These are phyloP conservation scores for Neria commutata DNA, from an alignment of 2,888 invertebrate species.

Conservation along the genomic window DNA sequence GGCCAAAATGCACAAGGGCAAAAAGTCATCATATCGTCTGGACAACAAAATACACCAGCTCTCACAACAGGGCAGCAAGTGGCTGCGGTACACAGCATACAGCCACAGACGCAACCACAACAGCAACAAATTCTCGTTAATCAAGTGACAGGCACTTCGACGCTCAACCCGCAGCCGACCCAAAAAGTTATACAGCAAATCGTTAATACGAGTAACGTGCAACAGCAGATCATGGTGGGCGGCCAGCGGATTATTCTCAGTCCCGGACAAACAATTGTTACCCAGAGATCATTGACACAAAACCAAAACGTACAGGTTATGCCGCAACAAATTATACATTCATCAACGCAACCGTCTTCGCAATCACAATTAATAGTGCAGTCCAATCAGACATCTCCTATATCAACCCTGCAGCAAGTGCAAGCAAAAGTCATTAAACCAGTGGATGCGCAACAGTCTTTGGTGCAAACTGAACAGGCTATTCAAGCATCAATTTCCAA, in stretches of 20 bases:
- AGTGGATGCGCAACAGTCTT: conserved; percentile 44
- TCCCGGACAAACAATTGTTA: conserved; percentile 61
- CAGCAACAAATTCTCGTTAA: conserved; percentile 45
- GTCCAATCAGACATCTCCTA: conserved; percentile 37
- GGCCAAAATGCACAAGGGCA: conserved; percentile 60
- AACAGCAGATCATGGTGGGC: conserved; percentile 61
- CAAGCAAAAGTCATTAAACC: conserved; percentile 47
- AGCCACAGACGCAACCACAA: conserved; percentile 31
- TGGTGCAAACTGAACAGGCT: conserved; percentile 32
- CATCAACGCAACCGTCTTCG: conserved; percentile 36
- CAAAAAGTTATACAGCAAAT: conserved; percentile 62
- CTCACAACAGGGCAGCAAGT: conserved; percentile 34
- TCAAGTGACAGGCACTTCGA: conserved; percentile 30
- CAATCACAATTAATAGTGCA: conserved; percentile 40
- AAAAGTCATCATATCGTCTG: conserved; percentile 58
- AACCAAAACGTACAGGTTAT: conserved; percentile 47
- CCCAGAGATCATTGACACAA: conserved; percentile 57
- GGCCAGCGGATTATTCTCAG: conserved; percentile 60
- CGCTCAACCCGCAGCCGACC: conserved; percentile 32
- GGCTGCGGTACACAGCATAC: conserved; percentile 17
- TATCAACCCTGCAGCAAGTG: conserved; percentile 35
- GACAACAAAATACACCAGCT: conserved; percentile 43
- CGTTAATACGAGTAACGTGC: conserved; percentile 59
- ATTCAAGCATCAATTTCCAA: conserved; percentile 43
- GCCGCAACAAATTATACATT: conserved; percentile 48